A percentile compares a stretch with the other conserved stretches of the same genome.
These are phyloP conservation scores for Actenoides lindsayi DNA, from an alignment of 2,113 vertebrate species.

Conservation along the genomic window DNA sequence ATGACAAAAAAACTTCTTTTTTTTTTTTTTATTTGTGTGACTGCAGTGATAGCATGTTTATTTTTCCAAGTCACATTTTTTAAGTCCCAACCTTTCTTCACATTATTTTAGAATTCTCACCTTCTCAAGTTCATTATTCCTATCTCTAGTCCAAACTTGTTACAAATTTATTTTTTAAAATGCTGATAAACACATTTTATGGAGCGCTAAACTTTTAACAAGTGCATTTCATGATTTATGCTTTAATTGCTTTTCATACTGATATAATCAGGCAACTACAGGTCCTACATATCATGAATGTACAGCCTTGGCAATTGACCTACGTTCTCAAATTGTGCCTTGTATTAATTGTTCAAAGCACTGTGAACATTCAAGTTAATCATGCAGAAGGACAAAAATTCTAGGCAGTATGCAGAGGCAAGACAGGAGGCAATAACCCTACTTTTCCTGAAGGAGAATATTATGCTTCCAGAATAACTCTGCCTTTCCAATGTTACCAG, in stretches of 20 bases:
- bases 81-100: not conserved
- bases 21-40: not conserved
- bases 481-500: not conserved
- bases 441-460: not conserved
- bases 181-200: not conserved
- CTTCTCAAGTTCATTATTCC: conserved; percentile 20
- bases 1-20: not conserved
- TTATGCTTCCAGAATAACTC: not conserved
- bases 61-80: not conserved
- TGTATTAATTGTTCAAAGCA: not conserved
- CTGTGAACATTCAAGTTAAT: not conserved
- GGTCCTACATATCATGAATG: not conserved
- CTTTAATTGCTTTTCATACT: not conserved
- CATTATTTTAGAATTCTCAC: not conserved
- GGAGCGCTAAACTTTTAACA: not conserved
- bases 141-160: not conserved
- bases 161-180: not conserved
- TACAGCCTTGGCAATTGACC: not conserved
- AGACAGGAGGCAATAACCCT: not conserved
- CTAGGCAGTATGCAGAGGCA: not conserved
- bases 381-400: not conserved
- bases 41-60: not conserved
- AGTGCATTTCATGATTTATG: not conserved
- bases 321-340: not conserved
- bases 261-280: not conserved